Percentiles rank a stretch among this genome's conserved stretches.
phyloP scores from a whole-genome alignment of 1,140 invertebrate species.

The Listronotus bonariensis region DNA sequence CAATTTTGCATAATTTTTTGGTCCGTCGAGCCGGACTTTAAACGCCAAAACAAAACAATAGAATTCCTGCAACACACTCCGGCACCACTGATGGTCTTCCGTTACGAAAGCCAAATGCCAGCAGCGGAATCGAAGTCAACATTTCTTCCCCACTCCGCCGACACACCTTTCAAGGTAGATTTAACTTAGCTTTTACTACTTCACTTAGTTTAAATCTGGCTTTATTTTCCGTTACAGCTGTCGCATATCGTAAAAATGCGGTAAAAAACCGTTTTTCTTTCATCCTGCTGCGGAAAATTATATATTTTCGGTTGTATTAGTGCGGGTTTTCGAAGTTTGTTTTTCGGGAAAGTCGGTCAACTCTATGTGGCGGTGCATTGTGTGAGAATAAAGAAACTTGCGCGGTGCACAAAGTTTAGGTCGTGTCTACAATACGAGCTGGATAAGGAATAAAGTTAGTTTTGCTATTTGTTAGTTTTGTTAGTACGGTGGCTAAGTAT shows the following conservation, averaged over 20 bases:
- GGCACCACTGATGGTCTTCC: not conserved
- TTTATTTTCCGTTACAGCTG: constrained; percentile 2
- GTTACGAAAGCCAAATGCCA: constrained; percentile 6
- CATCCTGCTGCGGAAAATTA: no score
- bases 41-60: not conserved
- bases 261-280: no score
- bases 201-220: constrained; percentile 18
- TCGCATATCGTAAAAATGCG: not conserved
- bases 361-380: no score
- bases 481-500: no score
- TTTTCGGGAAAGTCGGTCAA: no score
- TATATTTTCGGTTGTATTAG: no score
- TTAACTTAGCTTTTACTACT: constrained; percentile 27
- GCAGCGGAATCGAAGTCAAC: constrained; percentile 19
- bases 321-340: no score
- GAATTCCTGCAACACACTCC: constrained; percentile 6
- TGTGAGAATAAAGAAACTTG: no score
- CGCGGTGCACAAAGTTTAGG: no score
- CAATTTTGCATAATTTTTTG: not conserved
- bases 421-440: no score
- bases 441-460: no score
- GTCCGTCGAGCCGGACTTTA: constrained; percentile 5
- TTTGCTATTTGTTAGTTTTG: no score
- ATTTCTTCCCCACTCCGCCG: constrained; percentile 16
- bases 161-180: constrained; percentile 36